Evolutionary conservation across 1,140 invertebrate genomes (phyloP), one percentile per base, ranked within the genome.

Genomic region (Drosophila obscura): DNA sequence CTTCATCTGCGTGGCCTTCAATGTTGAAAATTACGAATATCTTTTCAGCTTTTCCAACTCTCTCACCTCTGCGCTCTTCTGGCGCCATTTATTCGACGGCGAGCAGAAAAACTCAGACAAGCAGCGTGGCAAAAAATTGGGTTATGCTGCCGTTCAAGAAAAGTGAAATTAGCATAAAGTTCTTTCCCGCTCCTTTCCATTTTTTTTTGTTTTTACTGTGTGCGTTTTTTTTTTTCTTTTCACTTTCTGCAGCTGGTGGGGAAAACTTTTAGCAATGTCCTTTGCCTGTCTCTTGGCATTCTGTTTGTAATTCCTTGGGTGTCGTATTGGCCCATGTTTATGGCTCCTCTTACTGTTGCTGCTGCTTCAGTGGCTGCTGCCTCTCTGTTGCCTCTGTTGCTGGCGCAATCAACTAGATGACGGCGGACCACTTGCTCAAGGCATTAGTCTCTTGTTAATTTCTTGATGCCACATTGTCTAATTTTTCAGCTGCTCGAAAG

Each of bases 161-260:
- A 85, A 85, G 81, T 85, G 77, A 85, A 85, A 85, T 85, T 85
- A 85, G 81, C 81, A 85, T 85, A 85, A 85, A 77, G 68, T 85
- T 72, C 57, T 16, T 75, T 66, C 58, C 56, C 66, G 28, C 11
- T 50, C 59, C 16, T 7, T 15, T 57, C 61, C 44, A n/a, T n/a
- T n/a, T n/a, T n/a, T n/a, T 57, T 58, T 59, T 48, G 16, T 11
- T 48, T 46, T 46, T 48, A 8, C 28, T 45, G 35, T 59, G 5
- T 19, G 52, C 62, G 28, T 57, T 58, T 56, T 56, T 53, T 57
- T 58, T 56, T 56, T 53, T 69, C 58, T 67, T 60, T 50, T 44
- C 59, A 73, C 58, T 46, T 46, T 26, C 46, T 63, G 39, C 61
- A 50, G 56, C 51, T 69, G 73, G 68, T 72, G 63, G 65, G 73